Conservation (phyloP, 1,140 invertebrate genomes). For the Drosophila cardini region DNA sequence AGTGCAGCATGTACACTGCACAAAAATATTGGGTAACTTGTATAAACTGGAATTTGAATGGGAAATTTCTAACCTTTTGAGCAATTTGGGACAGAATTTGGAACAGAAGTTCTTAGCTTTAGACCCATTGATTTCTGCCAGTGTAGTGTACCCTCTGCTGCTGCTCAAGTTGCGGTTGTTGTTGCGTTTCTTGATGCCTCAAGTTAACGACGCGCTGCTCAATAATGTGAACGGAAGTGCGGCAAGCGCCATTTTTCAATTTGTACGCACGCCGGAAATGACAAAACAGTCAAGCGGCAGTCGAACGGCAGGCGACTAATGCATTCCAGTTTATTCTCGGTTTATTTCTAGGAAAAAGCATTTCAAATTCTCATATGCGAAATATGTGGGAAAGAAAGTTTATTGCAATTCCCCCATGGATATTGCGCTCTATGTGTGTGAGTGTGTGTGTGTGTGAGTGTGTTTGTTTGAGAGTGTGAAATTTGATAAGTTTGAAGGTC, state of each 20-base stretch:
- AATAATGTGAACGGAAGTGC: constrained; percentile 72
- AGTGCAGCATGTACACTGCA: constrained; percentile 22
- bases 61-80: too few relatives aligned
- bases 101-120: too few relatives aligned
- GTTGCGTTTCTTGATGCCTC: constrained; percentile 34
- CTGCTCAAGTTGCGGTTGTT: too few relatives aligned
- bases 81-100: too few relatives aligned
- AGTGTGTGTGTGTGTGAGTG: constrained; percentile 20
- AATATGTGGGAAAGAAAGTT: constrained; percentile 17
- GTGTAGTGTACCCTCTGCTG: too few relatives aligned
- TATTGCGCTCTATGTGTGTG: too few relatives aligned
- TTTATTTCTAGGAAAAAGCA: background rate
- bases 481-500: constrained; percentile 73
- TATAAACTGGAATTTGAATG: too few relatives aligned
- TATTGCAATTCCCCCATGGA: constrained; percentile 59
- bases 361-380: background rate
- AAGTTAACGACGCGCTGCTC: constrained; percentile 69
- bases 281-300: constrained; percentile 41
- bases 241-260: constrained; percentile 77
- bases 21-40: too few relatives aligned
- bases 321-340: constrained; percentile 16
- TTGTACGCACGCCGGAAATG: constrained; percentile 70
- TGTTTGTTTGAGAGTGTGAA: constrained; percentile 27
- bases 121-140: too few relatives aligned
- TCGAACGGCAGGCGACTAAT: constrained; percentile 19